A percentile compares a stretch with the other conserved stretches of the same genome.
These are phyloP conservation scores for Cygnus buccinator DNA, from an alignment of 2,113 vertebrate genomes.

Conservation along the genomic window DNA sequence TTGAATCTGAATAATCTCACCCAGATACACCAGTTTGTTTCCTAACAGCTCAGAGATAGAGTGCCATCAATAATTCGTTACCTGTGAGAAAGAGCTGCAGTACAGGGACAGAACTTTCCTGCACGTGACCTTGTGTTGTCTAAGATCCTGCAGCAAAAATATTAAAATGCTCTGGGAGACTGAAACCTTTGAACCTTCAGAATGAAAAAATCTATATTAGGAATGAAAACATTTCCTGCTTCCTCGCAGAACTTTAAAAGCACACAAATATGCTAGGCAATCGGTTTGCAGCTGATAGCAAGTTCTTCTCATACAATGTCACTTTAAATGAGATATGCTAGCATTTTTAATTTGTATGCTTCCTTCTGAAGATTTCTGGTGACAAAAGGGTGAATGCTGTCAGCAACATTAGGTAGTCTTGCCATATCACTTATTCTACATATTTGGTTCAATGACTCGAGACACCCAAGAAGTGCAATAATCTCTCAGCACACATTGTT, in stretches of 20 bases:
- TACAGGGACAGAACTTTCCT: background rate
- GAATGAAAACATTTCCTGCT: conserved; percentile 60
- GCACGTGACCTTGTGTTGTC: background rate
- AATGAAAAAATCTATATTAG: conserved; percentile 44
- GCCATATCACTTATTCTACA: background rate
- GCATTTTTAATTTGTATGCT: conserved; percentile 37
- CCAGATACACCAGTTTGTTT: background rate
- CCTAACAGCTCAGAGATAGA: conserved; percentile 7
- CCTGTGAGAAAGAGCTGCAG: conserved; percentile 27
- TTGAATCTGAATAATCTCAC: background rate
- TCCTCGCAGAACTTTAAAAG: conserved; percentile 43
- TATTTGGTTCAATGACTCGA: conserved; percentile 23
- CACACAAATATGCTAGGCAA: conserved; percentile 17
- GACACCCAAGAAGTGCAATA: conserved; percentile 11
- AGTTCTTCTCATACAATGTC: background rate
- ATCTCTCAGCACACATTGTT: background rate
- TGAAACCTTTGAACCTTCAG: conserved; percentile 31
- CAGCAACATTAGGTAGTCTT: conserved; percentile 31
- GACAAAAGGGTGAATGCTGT: conserved; percentile 28
- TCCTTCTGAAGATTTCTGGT: conserved; percentile 39
- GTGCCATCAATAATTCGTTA: conserved; percentile 24
- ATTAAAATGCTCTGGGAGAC: conserved; percentile 3
- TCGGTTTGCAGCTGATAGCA: background rate
- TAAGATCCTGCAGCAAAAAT: background rate
- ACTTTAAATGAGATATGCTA: conserved; percentile 10